These are phyloP conservation scores for honey bee (Apis mellifera) DNA, from an alignment of 1,140 invertebrate genomes.

Conservation along the genomic window DNA sequence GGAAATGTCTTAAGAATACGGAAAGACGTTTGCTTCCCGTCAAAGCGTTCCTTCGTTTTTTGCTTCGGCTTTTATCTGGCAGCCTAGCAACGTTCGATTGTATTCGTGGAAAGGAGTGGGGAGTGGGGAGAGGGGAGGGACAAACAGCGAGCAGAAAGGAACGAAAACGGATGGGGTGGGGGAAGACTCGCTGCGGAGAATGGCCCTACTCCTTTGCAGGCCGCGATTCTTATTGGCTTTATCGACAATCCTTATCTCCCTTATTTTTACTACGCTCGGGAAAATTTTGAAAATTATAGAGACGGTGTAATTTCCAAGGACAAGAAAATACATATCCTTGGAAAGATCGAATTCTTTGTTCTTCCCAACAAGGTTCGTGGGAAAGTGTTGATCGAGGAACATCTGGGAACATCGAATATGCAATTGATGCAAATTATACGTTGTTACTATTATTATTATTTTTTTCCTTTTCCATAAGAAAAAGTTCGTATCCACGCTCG, in stretches of 20 bases:
- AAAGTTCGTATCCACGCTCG: too few relatives aligned
- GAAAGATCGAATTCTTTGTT: background rate
- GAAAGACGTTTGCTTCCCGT: slow-evolving; percentile 1
- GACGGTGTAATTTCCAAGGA: background rate
- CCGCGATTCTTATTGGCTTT: background rate
- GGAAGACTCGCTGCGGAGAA: background rate
- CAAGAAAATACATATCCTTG: background rate
- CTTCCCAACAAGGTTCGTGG: slow-evolving; percentile 5
- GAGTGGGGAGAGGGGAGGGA: background rate
- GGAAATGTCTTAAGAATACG: slow-evolving; percentile 14
- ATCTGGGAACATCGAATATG: background rate
- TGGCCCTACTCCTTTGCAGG: background rate
- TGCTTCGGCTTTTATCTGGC: slow-evolving; percentile 4
- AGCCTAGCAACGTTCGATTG: background rate
- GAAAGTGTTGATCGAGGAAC: slow-evolving; percentile 5
- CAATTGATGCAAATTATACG: background rate
- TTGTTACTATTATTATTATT: too few relatives aligned
- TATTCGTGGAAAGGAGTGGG: background rate
- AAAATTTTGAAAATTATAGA: background rate
- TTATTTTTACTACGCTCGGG: background rate
- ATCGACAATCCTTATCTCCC: background rate
- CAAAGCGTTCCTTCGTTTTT: slow-evolving; percentile 1
- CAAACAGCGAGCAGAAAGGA: background rate
- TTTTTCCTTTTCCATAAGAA: too few relatives aligned
- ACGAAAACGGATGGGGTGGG: background rate